These are phyloP conservation scores for Zoanthus sansibaricus DNA, from an alignment of 92 coral and sea anemone species.

Conservation along the genomic window DNA sequence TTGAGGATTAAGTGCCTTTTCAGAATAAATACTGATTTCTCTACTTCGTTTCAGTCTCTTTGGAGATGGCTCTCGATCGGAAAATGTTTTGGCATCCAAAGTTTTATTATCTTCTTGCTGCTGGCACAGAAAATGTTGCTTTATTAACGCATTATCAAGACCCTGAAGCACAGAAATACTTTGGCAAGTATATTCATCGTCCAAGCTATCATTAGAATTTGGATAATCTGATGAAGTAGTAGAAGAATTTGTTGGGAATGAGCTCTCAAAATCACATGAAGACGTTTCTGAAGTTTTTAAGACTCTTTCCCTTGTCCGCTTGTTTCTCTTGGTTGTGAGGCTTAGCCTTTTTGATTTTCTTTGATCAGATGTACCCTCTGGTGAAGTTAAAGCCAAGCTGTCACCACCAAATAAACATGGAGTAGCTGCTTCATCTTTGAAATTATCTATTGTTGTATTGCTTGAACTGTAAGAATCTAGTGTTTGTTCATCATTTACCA, in stretches of 20 bases:
- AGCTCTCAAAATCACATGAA: not conserved
- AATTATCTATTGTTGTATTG: conserved; percentile 28
- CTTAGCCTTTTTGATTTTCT: not conserved
- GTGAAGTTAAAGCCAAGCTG: conserved; percentile 19
- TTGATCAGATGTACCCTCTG: conserved; percentile 18
- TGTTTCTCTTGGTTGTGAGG: conserved; percentile 32
- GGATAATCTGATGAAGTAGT: not conserved
- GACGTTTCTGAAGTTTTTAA: not conserved
- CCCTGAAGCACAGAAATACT: conserved; percentile 66
- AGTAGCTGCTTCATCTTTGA: conserved; percentile 41
- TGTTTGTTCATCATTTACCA: conserved; percentile 33
- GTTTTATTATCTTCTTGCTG: not conserved
- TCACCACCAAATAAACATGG: conserved; percentile 70
- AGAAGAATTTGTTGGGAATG: not conserved
- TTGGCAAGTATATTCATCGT: conserved; percentile 43
- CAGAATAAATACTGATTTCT: not conserved
- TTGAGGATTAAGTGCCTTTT: not conserved
- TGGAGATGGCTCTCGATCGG: conserved; percentile 31
- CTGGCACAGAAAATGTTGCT: not conserved
- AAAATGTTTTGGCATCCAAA: not conserved
- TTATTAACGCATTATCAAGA: conserved; percentile 13
- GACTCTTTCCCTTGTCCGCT: not conserved
- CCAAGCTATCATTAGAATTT: conserved; percentile 3
- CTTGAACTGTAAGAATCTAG: not conserved
- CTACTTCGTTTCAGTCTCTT: not conserved